Percentiles rank a stretch among this genome's conserved stretches.
Conservation (phyloP, 2,113 vertebrate genomes). For the Tupaia chinensis region DNA sequence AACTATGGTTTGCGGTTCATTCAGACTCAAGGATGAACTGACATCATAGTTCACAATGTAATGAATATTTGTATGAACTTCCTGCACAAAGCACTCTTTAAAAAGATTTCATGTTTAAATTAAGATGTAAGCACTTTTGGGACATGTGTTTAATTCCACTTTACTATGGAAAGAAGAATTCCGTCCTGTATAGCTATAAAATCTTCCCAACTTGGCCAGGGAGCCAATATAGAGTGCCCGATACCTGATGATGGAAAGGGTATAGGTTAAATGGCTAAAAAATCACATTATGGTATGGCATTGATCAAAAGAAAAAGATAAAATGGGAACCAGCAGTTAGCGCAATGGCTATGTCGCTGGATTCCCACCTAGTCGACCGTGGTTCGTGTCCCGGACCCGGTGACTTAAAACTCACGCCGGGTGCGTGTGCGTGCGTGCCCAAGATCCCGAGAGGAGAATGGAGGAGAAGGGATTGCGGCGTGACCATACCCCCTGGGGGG, state of each 20-base stretch:
- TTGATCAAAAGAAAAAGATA: background rate
- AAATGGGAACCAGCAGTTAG: too few species aligned
- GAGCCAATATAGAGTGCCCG: background rate
- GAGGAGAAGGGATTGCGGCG: too few species aligned
- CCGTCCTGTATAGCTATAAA: background rate
- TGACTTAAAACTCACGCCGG: too few species aligned
- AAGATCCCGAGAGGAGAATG: too few species aligned
- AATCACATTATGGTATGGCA: background rate
- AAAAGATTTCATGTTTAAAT: background rate
- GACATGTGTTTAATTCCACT: background rate
- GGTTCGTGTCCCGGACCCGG: too few species aligned
- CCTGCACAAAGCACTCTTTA: background rate
- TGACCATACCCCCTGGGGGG: too few species aligned
- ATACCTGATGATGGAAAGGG: background rate
- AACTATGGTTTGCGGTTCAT: background rate
- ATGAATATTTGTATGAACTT: background rate
- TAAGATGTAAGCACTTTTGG: background rate
- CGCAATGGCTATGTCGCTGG: too few species aligned
- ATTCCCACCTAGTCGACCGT: too few species aligned
- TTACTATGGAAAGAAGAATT: background rate
- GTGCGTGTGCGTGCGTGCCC: too few species aligned
- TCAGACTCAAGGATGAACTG: background rate
- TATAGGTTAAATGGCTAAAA: constrained; percentile 16
- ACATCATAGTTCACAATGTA: background rate
- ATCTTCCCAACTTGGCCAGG: background rate